These are phyloP conservation scores for Scleropages formosus DNA, from an alignment of 2,797 vertebrate genomes.

Conservation along the genomic window DNA sequence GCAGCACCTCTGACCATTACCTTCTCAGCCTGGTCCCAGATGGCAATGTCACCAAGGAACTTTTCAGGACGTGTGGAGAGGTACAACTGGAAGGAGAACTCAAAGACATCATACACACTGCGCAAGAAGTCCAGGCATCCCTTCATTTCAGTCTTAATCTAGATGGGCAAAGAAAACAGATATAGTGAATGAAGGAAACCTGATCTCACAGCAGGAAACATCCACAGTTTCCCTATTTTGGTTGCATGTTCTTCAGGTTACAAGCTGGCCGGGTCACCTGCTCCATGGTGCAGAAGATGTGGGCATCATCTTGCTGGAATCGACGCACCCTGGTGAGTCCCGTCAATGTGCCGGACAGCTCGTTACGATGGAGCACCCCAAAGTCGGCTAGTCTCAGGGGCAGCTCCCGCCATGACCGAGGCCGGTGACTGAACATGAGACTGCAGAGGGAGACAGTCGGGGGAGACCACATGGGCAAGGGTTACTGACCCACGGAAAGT, in stretches of 20 bases:
- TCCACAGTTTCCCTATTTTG: background rate
- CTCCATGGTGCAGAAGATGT: constrained; percentile 91
- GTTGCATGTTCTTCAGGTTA: too few relatives aligned
- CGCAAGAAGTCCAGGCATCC: constrained; percentile 87
- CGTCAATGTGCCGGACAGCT: constrained; percentile 82
- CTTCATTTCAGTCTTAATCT: constrained; percentile 91
- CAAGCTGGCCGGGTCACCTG: constrained; percentile 69
- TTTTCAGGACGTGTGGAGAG: constrained; percentile 90
- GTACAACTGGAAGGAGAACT: constrained; percentile 88
- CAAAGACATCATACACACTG: constrained; percentile 83
- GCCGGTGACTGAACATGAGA: constrained; percentile 89
- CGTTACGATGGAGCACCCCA: constrained; percentile 90
- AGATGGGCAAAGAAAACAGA: constrained; percentile 27
- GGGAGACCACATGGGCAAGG: too few relatives aligned
- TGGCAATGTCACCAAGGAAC: constrained; percentile 79
- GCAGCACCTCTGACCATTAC: constrained; percentile 52
- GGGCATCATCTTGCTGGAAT: constrained; percentile 96
- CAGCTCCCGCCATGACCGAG: constrained; percentile 91
- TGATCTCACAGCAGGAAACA: background rate
- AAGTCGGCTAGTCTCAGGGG: constrained; percentile 91
- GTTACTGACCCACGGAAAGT: background rate
- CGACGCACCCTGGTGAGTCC: constrained; percentile 87
- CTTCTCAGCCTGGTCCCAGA: constrained; percentile 91
- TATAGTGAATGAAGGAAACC: background rate
- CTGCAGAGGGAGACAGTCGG: constrained; percentile 54